Evolutionary conservation across 2,113 vertebrate species (phyloP).

Genomic region (Calyptommatus sinebrachiatus): DNA sequence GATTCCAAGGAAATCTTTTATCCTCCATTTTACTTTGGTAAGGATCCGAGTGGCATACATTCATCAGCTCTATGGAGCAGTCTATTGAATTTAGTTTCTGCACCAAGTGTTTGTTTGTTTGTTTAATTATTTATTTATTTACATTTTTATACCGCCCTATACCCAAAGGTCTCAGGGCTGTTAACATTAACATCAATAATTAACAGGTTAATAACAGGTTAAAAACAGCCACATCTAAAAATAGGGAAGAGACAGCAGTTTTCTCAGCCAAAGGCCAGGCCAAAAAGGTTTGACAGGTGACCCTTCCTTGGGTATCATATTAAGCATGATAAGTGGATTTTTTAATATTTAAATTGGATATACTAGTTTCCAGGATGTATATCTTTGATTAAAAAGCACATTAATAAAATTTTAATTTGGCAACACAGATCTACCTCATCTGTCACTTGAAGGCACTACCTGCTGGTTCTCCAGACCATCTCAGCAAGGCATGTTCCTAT

Average conservation of each 20-base stretch:
- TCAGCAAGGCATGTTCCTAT: constrained; percentile 6
- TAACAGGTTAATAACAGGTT: no score
- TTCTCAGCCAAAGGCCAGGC: no score
- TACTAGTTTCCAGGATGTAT: neutral
- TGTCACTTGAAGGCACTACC: constrained; percentile 39
- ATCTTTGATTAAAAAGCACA: no score
- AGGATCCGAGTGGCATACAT: neutral
- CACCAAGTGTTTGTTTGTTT: neutral
- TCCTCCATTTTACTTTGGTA: neutral
- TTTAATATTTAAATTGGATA: no score
- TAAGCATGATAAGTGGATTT: neutral
- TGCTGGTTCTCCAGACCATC: rapidly evolving
- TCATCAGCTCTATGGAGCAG: neutral
- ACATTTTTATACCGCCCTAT: no score
- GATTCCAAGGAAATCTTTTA: no score
- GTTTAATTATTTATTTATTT: no score
- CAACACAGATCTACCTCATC: constrained; percentile 26
- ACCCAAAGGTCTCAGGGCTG: no score
- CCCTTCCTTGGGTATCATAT: neutral
- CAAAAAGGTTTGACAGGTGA: neutral
- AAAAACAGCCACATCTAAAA: no score
- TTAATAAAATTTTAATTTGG: neutral
- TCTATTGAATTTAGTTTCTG: neutral
- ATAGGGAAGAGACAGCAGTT: no score
- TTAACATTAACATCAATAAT: no score